Conservation (phyloP, 2,113 vertebrate genomes). For the Chamaea fasciata region DNA sequence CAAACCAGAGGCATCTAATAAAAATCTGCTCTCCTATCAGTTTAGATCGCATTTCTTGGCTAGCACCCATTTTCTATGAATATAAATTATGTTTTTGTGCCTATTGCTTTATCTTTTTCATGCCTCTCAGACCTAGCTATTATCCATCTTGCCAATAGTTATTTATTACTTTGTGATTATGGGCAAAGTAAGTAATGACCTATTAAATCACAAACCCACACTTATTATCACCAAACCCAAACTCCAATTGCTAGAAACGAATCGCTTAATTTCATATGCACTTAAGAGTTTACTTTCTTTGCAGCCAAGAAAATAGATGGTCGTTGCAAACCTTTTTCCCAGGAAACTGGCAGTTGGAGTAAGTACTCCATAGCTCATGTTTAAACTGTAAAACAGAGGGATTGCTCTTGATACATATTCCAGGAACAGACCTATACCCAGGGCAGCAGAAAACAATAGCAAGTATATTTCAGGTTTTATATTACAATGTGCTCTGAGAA, state of each 20-base stretch:
- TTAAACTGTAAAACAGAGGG: conserved; percentile 16
- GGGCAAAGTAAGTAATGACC: conserved; percentile 55
- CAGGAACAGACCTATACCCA: not conserved
- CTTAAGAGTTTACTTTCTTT: conserved; percentile 7
- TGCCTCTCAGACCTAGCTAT: not conserved
- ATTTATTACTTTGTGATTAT: conserved; percentile 47
- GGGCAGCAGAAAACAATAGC: not conserved
- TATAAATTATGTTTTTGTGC: not conserved
- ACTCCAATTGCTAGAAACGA: conserved; percentile 14
- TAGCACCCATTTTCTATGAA: not conserved
- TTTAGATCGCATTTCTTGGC: not conserved
- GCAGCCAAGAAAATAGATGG: conserved; percentile 7
- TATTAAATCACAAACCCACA: conserved; percentile 54
- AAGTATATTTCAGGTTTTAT: not conserved
- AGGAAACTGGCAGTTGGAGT: conserved; percentile 22
- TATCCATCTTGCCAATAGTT: conserved; percentile 58
- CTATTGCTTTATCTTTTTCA: conserved; percentile 30
- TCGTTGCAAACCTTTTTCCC: conserved; percentile 9
- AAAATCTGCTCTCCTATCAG: not conserved
- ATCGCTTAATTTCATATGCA: not conserved
- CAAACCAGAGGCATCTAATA: not conserved
- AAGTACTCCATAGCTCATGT: conserved; percentile 5
- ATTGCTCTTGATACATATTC: not conserved
- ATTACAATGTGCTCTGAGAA: not conserved
- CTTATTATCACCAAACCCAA: conserved; percentile 37